These are phyloP conservation scores for Spodoptera frugiperda DNA, from an alignment of 1,140 invertebrate genomes.

Conservation along the genomic window DNA sequence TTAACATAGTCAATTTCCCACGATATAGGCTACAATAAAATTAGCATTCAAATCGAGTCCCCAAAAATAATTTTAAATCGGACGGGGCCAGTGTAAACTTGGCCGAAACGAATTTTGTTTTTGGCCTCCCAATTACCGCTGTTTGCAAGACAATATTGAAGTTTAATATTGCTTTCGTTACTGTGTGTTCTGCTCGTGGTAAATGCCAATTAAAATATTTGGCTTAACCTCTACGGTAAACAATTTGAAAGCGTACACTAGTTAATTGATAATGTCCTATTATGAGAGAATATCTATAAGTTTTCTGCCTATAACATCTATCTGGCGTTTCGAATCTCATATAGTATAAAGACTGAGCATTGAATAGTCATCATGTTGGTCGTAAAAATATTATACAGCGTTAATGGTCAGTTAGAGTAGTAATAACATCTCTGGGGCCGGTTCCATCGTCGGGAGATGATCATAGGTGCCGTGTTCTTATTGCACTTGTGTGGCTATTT, in stretches of 20 bases:
- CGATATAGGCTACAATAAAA: slow-evolving; percentile 58
- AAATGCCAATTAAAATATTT: slow-evolving; percentile 47
- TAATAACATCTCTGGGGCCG: slow-evolving; percentile 33
- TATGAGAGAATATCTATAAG: neutral
- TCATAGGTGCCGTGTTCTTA: slow-evolving; percentile 24
- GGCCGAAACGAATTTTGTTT: slow-evolving; percentile 48
- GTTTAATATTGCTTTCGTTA: slow-evolving; percentile 51
- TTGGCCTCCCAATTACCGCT: slow-evolving; percentile 52
- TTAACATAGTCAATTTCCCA: slow-evolving; percentile 53
- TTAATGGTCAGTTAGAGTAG: slow-evolving; percentile 32
- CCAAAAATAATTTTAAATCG: slow-evolving; percentile 58
- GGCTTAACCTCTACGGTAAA: slow-evolving; percentile 13
- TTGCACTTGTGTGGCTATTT: slow-evolving; percentile 39
- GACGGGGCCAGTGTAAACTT: slow-evolving; percentile 47
- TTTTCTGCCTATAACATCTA: neutral
- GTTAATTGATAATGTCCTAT: slow-evolving; percentile 3
- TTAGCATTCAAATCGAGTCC: slow-evolving; percentile 61
- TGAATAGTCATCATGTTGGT: slow-evolving; percentile 31
- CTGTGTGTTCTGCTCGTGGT: slow-evolving; percentile 21
- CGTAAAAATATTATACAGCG: slow-evolving; percentile 39
- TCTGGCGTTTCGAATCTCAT: slow-evolving; percentile 14
- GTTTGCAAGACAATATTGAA: slow-evolving; percentile 56
- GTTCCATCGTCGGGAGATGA: slow-evolving; percentile 4
- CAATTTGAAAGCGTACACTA: slow-evolving; percentile 21
- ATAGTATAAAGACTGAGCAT: slow-evolving; percentile 3